Evolutionary conservation across 2,797 vertebrate species (phyloP).

Genomic region (Falco columbarius): DNA sequence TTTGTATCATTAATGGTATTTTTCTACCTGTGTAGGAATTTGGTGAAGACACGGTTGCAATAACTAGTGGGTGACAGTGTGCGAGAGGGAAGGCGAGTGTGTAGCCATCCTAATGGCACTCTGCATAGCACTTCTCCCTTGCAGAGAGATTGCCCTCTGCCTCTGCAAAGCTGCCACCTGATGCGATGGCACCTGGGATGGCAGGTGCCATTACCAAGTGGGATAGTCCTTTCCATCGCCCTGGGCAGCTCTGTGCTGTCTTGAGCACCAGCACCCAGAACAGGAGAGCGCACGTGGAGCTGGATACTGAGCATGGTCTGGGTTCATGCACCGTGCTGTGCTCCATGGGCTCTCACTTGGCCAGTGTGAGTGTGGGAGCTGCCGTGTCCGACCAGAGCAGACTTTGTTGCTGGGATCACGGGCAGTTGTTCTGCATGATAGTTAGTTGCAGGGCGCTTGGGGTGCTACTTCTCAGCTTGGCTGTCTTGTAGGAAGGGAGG

Average conservation of each 20-base stretch:
- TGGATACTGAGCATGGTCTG: neutral
- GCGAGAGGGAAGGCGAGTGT: neutral
- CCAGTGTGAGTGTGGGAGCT: neutral
- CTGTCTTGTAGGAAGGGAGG: neutral
- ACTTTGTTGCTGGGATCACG: neutral
- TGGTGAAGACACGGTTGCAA: neutral
- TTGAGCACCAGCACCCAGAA: too few relatives aligned
- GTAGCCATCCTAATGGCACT: neutral
- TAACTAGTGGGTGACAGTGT: neutral
- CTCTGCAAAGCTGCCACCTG: neutral
- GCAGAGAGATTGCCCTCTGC: neutral
- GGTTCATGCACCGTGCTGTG: neutral
- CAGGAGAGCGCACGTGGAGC: rapidly evolving
- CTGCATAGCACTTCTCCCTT: rapidly evolving
- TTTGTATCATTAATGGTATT: neutral
- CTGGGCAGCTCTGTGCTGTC: neutral
- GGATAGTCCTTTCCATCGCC: neutral
- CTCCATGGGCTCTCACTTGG: neutral
- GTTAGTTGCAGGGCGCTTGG: rapidly evolving
- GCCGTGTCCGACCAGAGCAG: neutral
- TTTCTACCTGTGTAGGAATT: neutral
- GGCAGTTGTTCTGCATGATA: neutral
- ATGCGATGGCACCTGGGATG: neutral
- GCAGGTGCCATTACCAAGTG: neutral
- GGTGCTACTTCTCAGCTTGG: neutral